A percentile compares a stretch with the other conserved stretches of the same genome.
These are phyloP conservation scores for Anableps anableps DNA, from an alignment of 2,797 vertebrate genomes.

Conservation along the genomic window DNA sequence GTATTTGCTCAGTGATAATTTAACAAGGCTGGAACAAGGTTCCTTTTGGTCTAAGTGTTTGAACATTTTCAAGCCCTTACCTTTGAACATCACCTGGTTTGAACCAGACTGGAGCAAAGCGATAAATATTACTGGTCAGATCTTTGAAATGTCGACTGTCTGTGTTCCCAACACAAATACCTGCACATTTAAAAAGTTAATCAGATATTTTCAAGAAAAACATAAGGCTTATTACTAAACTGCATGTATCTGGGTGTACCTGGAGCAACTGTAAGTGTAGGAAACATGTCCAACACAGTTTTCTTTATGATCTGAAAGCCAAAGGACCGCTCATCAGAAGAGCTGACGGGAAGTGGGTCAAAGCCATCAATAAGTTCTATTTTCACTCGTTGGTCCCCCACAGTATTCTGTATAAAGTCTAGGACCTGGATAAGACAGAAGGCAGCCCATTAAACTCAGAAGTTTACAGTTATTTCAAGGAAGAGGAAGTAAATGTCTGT, in stretches of 20 bases:
- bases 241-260: slow-evolving; percentile 74
- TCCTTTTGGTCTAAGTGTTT: slow-evolving; percentile 3
- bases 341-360: slow-evolving; percentile 89
- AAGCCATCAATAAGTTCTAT: slow-evolving; percentile 84
- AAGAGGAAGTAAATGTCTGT: neutral
- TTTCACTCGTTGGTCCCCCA: slow-evolving; percentile 89
- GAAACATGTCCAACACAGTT: slow-evolving; percentile 88
- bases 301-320: slow-evolving; percentile 90
- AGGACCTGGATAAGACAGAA: slow-evolving; percentile 79
- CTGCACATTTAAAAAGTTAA: slow-evolving; percentile 71
- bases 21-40: neutral
- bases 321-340: slow-evolving; percentile 83
- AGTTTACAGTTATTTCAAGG: neutral
- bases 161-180: slow-evolving; percentile 89
- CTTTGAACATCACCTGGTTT: slow-evolving; percentile 80
- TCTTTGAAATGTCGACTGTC: slow-evolving; percentile 91
- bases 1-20: neutral
- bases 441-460: slow-evolving; percentile 9
- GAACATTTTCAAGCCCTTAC: slow-evolving; percentile 71
- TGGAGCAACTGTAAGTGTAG: slow-evolving; percentile 85
- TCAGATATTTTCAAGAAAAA: neutral
- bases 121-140: slow-evolving; percentile 86
- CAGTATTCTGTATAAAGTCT: slow-evolving; percentile 76
- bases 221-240: neutral
- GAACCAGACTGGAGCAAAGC: slow-evolving; percentile 86